These are phyloP conservation scores for Brachionus rotundiformis DNA, from an alignment of 1,140 invertebrate species.

Conservation along the genomic window DNA sequence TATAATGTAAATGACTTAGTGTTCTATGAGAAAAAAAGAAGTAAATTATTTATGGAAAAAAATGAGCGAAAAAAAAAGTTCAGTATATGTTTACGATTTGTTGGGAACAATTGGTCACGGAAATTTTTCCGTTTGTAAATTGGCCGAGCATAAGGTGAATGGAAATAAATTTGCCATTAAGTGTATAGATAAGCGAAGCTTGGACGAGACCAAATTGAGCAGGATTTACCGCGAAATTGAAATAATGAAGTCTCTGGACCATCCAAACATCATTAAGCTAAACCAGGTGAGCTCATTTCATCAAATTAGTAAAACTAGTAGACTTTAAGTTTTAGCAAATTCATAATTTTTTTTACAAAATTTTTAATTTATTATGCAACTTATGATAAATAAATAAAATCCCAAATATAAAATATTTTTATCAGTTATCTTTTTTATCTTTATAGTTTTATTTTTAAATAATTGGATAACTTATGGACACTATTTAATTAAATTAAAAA, in stretches of 20 bases:
- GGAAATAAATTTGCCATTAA: conserved; percentile 89
- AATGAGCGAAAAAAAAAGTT: conserved; percentile 38
- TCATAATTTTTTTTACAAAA: too few relatives aligned
- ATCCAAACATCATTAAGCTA: conserved; percentile 41
- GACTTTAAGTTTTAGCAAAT: too few relatives aligned
- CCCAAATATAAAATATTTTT: background rate
- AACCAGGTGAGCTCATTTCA: background rate
- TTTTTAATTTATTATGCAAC: background rate
- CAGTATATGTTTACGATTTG: conserved; percentile 15
- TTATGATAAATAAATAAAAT: background rate
- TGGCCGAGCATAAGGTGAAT: conserved; percentile 97
- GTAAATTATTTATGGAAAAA: background rate
- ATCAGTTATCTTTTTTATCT: too few relatives aligned
- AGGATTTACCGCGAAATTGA: conserved; percentile 41
- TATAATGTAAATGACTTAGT: background rate
- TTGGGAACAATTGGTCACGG: conserved; percentile 91
- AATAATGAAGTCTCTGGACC: conserved; percentile 41
- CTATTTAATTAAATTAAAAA: background rate
- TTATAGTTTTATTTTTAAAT: too few relatives aligned
- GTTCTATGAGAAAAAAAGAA: background rate
- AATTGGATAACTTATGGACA: too few relatives aligned
- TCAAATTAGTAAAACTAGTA: too few relatives aligned
- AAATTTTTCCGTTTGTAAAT: conserved; percentile 99
- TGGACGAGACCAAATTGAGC: background rate
- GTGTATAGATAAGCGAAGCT: conserved; percentile 91